A percentile compares a stretch with the other conserved stretches of the same genome.
Evolutionary conservation across 2,797 vertebrate genomes (phyloP).

Genomic region (Loris lydekkerianus): DNA sequence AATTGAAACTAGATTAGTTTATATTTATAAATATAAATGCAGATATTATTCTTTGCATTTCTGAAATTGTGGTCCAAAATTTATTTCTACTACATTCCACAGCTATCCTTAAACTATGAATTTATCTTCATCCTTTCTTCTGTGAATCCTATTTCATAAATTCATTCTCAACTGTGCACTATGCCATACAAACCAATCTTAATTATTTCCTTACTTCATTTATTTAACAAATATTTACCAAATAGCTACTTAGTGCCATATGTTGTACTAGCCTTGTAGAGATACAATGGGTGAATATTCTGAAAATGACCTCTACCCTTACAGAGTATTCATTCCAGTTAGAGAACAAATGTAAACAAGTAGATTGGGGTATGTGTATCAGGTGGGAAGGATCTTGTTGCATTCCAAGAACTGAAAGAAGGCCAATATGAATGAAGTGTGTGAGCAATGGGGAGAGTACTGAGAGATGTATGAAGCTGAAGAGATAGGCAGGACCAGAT

Average conservation of each 20-base stretch:
- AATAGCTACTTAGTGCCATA: constrained; percentile 57
- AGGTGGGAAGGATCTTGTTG: not conserved
- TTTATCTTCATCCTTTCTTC: constrained; percentile 50
- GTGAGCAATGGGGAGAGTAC: not conserved
- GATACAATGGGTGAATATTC: constrained; percentile 53
- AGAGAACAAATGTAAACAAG: constrained; percentile 56
- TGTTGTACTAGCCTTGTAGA: constrained; percentile 53
- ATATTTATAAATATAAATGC: constrained; percentile 61
- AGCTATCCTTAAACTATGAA: not conserved
- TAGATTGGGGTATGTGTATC: not conserved
- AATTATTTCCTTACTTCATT: constrained; percentile 65
- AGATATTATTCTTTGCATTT: constrained; percentile 28
- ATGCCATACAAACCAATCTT: constrained; percentile 42
- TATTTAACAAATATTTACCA: constrained; percentile 76
- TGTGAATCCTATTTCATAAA: constrained; percentile 15
- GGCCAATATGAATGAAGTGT: not conserved
- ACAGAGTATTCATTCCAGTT: constrained; percentile 55
- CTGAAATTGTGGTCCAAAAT: constrained; percentile 31
- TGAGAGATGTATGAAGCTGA: not conserved
- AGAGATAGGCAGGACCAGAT: not conserved
- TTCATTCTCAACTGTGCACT: constrained; percentile 3
- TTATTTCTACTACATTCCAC: constrained; percentile 2
- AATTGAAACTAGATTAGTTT: constrained; percentile 1
- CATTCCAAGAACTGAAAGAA: constrained; percentile 24
- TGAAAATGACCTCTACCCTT: constrained; percentile 60